These are phyloP conservation scores for Poecile atricapillus DNA, from an alignment of 2,113 vertebrate species.

Conservation along the genomic window DNA sequence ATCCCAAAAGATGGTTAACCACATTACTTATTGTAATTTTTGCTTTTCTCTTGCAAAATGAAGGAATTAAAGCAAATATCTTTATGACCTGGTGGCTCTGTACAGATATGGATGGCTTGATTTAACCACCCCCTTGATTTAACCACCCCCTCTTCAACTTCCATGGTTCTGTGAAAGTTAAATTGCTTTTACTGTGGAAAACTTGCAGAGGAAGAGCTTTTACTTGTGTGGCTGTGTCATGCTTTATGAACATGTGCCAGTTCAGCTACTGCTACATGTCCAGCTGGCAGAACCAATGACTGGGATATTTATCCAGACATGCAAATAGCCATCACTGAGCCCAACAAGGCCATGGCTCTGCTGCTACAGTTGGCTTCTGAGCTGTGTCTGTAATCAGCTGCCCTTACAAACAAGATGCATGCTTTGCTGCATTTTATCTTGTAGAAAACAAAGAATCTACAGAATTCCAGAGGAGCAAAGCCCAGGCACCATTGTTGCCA, in stretches of 20 bases:
- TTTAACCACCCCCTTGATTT: too few relatives aligned
- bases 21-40: neutral
- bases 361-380: neutral
- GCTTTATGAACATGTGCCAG: neutral
- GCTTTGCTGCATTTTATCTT: slow-evolving; percentile 25
- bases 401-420: neutral
- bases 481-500: slow-evolving; percentile 52
- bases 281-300: neutral
- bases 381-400: neutral
- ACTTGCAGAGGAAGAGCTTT: neutral
- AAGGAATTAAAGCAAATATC: neutral
- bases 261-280: neutral
- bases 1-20: neutral
- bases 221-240: neutral
- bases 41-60: neutral
- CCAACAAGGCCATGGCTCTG: neutral
- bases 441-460: slow-evolving; percentile 54
- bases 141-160: neutral
- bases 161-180: neutral
- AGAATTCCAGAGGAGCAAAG: slow-evolving; percentile 69
- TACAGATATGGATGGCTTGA: neutral
- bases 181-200: neutral
- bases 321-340: neutral
- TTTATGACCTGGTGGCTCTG: neutral
- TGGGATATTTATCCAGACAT: neutral